These are phyloP conservation scores for Aphidius colemani DNA, from an alignment of 2,888 invertebrate species.

Conservation along the genomic window DNA sequence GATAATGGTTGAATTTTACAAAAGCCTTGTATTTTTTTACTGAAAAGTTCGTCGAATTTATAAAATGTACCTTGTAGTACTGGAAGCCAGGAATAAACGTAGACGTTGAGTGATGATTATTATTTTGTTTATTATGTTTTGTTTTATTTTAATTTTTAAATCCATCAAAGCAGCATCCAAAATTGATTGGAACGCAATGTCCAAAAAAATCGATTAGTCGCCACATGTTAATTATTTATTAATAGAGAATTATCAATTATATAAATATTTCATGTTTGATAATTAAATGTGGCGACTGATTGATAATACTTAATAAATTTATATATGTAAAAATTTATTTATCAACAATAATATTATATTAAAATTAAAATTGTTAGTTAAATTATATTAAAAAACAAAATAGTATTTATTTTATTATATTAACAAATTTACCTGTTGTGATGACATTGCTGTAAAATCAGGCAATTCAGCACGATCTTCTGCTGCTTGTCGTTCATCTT, in stretches of 20 bases:
- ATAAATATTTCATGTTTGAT: slow-evolving; percentile 6
- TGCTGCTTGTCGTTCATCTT: slow-evolving; percentile 59
- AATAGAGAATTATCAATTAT: neutral
- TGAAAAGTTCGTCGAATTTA: slow-evolving; percentile 15
- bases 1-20: neutral
- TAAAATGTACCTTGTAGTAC: slow-evolving; percentile 50
- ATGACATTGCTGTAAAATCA: slow-evolving; percentile 61
- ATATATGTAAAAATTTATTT: neutral
- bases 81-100: slow-evolving; percentile 30
- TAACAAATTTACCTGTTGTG: slow-evolving; percentile 54
- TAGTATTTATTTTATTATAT: neutral
- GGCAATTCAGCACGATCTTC: slow-evolving; percentile 60
- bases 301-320: slow-evolving; percentile 1
- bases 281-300: neutral
- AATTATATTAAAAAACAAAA: slow-evolving; percentile 1
- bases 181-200: slow-evolving; percentile 32
- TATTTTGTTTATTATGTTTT: no score
- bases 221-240: slow-evolving; percentile 20
- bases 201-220: slow-evolving; percentile 36
- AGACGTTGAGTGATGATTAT: slow-evolving; percentile 3
- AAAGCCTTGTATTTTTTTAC: slow-evolving; percentile 12
- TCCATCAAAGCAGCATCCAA: slow-evolving; percentile 38
- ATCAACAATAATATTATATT: slow-evolving; percentile 22
- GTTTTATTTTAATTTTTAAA: neutral
- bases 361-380: slow-evolving; percentile 15